Percentiles rank a stretch among this genome's conserved stretches.
These are phyloP conservation scores for Phenganax subtilis DNA, from an alignment of 92 coral and sea anemone genomes.

Conservation along the genomic window DNA sequence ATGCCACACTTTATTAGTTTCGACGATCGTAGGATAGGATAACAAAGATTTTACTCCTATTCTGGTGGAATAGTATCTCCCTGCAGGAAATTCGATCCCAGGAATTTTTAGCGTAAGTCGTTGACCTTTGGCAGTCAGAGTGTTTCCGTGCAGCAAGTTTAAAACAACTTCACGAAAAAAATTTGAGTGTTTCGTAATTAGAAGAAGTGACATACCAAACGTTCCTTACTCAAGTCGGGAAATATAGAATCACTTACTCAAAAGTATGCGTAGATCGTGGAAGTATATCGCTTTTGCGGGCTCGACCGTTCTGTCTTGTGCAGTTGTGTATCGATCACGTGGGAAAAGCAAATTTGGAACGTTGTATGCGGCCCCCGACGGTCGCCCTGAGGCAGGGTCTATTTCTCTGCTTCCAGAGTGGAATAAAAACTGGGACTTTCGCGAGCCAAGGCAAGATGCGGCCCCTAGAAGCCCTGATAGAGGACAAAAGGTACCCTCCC, in stretches of 20 bases:
- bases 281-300: slow-evolving; percentile 32
- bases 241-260: neutral
- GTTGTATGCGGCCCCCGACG: slow-evolving; percentile 17
- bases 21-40: too few species aligned
- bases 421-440: slow-evolving; percentile 37
- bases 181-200: too few species aligned
- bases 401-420: neutral
- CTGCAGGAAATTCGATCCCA: neutral
- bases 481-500: neutral
- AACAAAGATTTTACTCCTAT: neutral
- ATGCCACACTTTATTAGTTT: too few species aligned
- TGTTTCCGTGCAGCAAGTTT: too few species aligned
- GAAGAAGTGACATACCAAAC: too few species aligned
- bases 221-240: neutral
- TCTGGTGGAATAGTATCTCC: neutral
- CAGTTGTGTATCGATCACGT: neutral
- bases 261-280: slow-evolving; percentile 28
- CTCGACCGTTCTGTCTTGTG: slow-evolving; percentile 10
- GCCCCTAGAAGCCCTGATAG: neutral
- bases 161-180: too few species aligned
- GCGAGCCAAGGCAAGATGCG: slow-evolving; percentile 11
- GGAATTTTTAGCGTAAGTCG: neutral
- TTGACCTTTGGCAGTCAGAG: too few species aligned
- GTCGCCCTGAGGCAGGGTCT: neutral
- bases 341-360: neutral